Percentiles rank a stretch among this genome's conserved stretches.
Evolutionary conservation across 1,140 invertebrate species (phyloP).

Genomic region (Magallana angulata): DNA sequence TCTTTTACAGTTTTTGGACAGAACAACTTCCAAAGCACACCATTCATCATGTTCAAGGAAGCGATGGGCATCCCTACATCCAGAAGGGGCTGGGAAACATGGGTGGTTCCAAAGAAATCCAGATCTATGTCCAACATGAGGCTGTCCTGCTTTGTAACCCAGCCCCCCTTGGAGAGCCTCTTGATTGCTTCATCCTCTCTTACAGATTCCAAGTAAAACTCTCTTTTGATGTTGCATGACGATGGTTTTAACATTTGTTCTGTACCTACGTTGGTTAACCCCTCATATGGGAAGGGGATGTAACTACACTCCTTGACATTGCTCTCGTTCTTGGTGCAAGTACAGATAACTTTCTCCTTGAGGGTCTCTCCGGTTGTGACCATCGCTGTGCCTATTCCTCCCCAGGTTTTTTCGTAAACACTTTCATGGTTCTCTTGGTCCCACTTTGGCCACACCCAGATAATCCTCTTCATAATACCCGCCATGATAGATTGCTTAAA

Average conservation of each 20-base stretch:
- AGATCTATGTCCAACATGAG: slow-evolving; percentile 72
- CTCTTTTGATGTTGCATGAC: slow-evolving; percentile 51
- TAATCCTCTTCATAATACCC: slow-evolving; percentile 64
- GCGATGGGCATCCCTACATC: slow-evolving; percentile 49
- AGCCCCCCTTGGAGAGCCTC: slow-evolving; percentile 41
- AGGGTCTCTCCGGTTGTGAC: slow-evolving; percentile 3
- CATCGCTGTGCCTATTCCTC: slow-evolving; percentile 52
- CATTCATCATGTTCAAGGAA: slow-evolving; percentile 53
- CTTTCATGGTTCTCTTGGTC: slow-evolving; percentile 58
- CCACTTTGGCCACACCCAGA: slow-evolving; percentile 76
- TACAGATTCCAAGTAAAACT: slow-evolving; percentile 51
- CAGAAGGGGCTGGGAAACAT: slow-evolving; percentile 59
- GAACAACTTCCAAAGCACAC: slow-evolving; percentile 56
- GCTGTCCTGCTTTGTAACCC: slow-evolving; percentile 52
- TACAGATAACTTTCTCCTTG: slow-evolving; percentile 46
- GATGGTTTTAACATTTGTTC: slow-evolving; percentile 9
- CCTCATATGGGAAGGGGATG: neutral
- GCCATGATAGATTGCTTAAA: slow-evolving; percentile 66
- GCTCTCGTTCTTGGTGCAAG: slow-evolving; percentile 34
- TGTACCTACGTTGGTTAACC: neutral
- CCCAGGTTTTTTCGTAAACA: slow-evolving; percentile 41
- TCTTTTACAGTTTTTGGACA: slow-evolving; percentile 60
- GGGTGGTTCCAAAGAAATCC: slow-evolving; percentile 71
- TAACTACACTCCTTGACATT: slow-evolving; percentile 40
- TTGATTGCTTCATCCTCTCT: slow-evolving; percentile 55